Percentiles rank a stretch among this genome's conserved stretches.
These are phyloP conservation scores for Caprella mutica DNA, from an alignment of 2,888 invertebrate species.

Conservation along the genomic window DNA sequence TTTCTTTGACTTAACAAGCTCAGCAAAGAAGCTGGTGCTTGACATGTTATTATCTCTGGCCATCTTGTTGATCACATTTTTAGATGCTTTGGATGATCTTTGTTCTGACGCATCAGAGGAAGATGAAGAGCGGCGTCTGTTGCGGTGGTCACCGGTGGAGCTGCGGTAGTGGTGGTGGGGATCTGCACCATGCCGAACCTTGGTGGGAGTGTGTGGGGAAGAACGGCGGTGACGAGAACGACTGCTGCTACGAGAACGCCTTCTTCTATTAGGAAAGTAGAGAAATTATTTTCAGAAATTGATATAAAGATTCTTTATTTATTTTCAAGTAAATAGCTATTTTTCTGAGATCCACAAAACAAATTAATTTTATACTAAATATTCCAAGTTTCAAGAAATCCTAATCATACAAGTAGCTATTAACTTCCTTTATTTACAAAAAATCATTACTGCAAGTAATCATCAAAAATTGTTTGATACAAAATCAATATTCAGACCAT, in stretches of 20 bases:
- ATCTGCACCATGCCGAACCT: background rate
- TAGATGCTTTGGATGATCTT: background rate
- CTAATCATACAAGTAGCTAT: too few relatives aligned
- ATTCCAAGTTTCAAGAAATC: too few relatives aligned
- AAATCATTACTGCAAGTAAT: too few relatives aligned
- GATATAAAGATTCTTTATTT: too few relatives aligned
- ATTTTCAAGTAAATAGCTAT: too few relatives aligned
- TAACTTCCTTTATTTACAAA: too few relatives aligned
- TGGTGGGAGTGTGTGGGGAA: slow-evolving; percentile 10
- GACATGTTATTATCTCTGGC: slow-evolving; percentile 57
- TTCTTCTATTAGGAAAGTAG: slow-evolving; percentile 8
- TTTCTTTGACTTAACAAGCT: slow-evolving; percentile 65
- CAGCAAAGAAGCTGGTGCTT: slow-evolving; percentile 78
- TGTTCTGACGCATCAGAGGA: slow-evolving; percentile 1
- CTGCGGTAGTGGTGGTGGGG: slow-evolving; percentile 15
- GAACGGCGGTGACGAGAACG: too few relatives aligned
- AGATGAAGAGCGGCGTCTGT: slow-evolving; percentile 15
- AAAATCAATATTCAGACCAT: too few relatives aligned
- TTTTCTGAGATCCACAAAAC: too few relatives aligned
- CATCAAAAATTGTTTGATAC: too few relatives aligned
- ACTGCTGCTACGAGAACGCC: slow-evolving; percentile 18
- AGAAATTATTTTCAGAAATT: background rate
- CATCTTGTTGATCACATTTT: slow-evolving; percentile 4
- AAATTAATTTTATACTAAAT: too few relatives aligned
- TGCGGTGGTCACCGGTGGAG: slow-evolving; percentile 10